phyloP scores from a whole-genome alignment of 2,113 vertebrate species.

The Phalacrocorax carbo region DNA sequence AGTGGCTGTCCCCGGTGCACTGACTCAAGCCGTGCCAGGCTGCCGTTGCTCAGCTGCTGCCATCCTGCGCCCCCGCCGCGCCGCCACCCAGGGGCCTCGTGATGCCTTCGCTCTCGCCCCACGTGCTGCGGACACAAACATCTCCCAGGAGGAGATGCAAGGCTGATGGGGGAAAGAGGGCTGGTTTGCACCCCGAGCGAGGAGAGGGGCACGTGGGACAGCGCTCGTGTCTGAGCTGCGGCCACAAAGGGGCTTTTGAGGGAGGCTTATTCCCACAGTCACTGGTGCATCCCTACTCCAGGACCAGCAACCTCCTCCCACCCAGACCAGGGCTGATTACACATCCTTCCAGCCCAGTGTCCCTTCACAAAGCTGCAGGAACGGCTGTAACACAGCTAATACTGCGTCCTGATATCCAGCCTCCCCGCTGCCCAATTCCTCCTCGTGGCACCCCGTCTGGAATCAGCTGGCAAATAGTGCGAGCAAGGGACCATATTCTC shows the following conservation, averaged over 20 bases:
- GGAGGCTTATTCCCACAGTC: neutral
- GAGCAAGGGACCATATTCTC: neutral
- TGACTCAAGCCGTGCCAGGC: neutral
- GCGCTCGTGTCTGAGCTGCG: neutral
- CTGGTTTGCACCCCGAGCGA: fast-evolving
- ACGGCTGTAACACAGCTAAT: neutral
- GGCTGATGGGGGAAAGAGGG: neutral
- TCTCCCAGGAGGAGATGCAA: neutral
- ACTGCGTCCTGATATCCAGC: fast-evolving
- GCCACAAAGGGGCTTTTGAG: neutral
- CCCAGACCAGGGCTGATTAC: neutral
- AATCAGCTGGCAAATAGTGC: fast-evolving
- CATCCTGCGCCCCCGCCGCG: neutral
- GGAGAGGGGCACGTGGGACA: neutral
- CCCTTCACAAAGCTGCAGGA: neutral
- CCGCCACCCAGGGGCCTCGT: neutral
- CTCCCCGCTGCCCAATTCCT: neutral
- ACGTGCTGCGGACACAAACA: neutral
- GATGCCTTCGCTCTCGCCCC: neutral
- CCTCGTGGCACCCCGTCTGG: neutral
- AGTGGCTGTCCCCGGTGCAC: neutral
- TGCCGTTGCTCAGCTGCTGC: fast-evolving
- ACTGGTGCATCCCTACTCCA: neutral
- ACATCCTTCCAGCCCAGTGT: neutral
- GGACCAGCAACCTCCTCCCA: neutral